Percentiles rank a stretch among this genome's conserved stretches.
phyloP scores from a whole-genome alignment of 1,140 invertebrate genomes.

The Arion vulgaris region DNA sequence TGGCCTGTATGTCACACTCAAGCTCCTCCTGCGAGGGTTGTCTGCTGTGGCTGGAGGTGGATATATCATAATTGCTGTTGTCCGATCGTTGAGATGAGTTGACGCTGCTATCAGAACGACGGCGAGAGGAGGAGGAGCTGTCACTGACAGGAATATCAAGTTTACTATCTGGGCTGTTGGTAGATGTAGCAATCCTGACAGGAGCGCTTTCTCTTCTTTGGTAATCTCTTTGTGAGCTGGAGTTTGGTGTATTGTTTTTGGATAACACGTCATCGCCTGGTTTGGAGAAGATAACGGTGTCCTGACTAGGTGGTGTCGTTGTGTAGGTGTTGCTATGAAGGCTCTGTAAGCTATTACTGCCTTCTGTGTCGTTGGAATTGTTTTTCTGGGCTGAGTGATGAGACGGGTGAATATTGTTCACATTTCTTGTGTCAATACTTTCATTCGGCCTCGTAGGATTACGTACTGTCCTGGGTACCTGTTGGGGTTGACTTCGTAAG shows the following conservation, averaged over 20 bases:
- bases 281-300: slow-evolving; percentile 5
- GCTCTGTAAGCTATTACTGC: neutral
- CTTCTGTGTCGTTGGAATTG: neutral
- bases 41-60: slow-evolving; percentile 55
- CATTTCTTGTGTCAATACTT: neutral
- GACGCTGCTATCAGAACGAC: slow-evolving; percentile 40
- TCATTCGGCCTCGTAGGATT: neutral
- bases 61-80: neutral
- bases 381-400: too few relatives aligned
- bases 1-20: slow-evolving; percentile 84
- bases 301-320: slow-evolving; percentile 32
- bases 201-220: slow-evolving; percentile 43
- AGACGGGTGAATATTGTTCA: neutral
- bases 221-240: slow-evolving; percentile 29
- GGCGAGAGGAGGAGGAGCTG: slow-evolving; percentile 5
- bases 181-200: neutral
- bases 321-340: slow-evolving; percentile 25
- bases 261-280: neutral
- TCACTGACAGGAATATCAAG: neutral
- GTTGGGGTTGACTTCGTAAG: neutral
- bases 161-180: neutral
- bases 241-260: neutral
- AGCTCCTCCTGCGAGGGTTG: slow-evolving; percentile 83
- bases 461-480: neutral
- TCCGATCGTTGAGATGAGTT: neutral